phyloP scores from a whole-genome alignment of 2,797 vertebrate species.

The Tenualosa thibaudeaui region DNA sequence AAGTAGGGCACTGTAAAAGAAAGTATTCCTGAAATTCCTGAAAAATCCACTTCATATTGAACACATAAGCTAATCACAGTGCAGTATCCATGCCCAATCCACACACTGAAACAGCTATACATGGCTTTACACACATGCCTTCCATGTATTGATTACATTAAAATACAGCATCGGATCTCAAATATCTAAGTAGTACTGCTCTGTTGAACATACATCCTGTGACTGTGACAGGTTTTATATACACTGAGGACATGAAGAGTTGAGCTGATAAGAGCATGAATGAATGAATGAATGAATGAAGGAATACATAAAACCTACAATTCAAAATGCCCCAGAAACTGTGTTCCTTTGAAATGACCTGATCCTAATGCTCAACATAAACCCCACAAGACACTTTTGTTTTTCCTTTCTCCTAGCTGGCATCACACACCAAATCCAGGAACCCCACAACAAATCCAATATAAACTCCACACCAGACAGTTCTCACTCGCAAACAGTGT shows the following conservation, averaged over 20 bases:
- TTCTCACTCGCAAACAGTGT: background rate
- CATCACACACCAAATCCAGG: background rate
- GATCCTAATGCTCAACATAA: background rate
- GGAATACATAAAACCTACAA: background rate
- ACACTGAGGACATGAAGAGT: background rate
- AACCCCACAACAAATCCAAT: background rate
- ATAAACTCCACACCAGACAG: background rate
- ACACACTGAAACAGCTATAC: background rate
- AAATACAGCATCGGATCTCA: background rate
- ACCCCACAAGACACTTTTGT: background rate
- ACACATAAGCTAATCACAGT: background rate
- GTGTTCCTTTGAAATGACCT: background rate
- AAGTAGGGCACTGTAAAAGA: constrained; percentile 10
- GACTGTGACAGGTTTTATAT: background rate
- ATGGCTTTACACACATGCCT: background rate
- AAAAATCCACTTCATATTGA: background rate
- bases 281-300: background rate
- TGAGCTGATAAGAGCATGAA: background rate
- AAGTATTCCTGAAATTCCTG: background rate
- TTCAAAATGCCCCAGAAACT: background rate
- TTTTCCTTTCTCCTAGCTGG: background rate
- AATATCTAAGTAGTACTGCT: background rate
- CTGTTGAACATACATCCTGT: background rate
- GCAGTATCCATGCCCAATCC: constrained; percentile 17
- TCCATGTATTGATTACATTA: constrained; percentile 1